These are phyloP conservation scores for Sebastes vulpes DNA, from an alignment of 2,797 vertebrate genomes.

Conservation along the genomic window DNA sequence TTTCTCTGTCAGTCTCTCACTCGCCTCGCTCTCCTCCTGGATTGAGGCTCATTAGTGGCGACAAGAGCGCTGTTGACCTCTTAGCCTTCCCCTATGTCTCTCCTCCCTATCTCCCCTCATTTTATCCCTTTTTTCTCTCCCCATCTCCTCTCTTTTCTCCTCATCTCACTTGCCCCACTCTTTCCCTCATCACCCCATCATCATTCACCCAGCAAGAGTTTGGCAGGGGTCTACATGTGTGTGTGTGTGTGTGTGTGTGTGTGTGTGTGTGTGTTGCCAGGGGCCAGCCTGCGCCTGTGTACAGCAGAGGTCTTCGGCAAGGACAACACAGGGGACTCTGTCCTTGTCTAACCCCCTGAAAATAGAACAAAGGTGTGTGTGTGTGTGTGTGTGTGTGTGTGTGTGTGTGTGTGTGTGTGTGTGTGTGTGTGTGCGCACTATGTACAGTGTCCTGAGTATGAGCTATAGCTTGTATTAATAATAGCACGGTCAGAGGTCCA, in stretches of 20 bases:
- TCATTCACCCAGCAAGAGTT: constrained; percentile 74
- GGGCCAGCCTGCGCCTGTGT: constrained; percentile 55
- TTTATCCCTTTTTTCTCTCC: neutral
- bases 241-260: too few relatives aligned
- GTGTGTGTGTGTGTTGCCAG: constrained; percentile 30
- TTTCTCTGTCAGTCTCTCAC: neutral
- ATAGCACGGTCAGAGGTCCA: constrained; percentile 62
- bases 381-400: constrained; percentile 16
- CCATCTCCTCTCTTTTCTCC: constrained; percentile 33
- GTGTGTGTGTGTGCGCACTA: constrained; percentile 1
- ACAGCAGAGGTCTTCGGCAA: constrained; percentile 73
- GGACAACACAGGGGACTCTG: constrained; percentile 79
- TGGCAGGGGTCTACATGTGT: constrained; percentile 49
- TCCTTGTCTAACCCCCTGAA: constrained; percentile 75
- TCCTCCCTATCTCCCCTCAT: constrained; percentile 12
- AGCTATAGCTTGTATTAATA: constrained; percentile 67
- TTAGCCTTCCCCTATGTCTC: constrained; percentile 33
- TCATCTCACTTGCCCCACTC: constrained; percentile 52
- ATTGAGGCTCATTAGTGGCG: constrained; percentile 56
- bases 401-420: constrained; percentile 10
- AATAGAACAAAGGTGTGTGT: constrained; percentile 63
- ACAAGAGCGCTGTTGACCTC: constrained; percentile 65
- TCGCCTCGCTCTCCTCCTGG: neutral
- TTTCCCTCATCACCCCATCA: constrained; percentile 68
- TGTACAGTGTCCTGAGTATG: constrained; percentile 49